Evolutionary conservation across 2,113 vertebrate species (phyloP), one percentile per base, ranked within the genome.

Genomic region (Clarias macrocephalus): DNA sequence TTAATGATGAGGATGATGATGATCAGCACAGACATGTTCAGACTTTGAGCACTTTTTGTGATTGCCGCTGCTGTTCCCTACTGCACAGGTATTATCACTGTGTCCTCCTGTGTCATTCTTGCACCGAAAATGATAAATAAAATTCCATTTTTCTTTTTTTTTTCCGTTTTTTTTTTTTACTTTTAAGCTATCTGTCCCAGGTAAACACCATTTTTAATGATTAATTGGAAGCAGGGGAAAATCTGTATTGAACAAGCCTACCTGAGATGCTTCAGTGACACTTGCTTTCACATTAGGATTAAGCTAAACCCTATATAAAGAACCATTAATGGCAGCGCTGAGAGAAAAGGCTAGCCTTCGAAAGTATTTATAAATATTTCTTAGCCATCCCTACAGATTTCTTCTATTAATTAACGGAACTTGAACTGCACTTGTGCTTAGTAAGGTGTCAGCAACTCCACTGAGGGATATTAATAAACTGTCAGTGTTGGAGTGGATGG

Each of bases 351-450:
- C 28, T 80, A 59, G 52, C 28, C 33, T 52, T 84, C 54, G 54
- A 60, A 70, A n/a, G 72, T 87, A 70, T 86, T 83, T 75, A 90
- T 86, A 89, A 88, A 85, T 92, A 76, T 89, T 90, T 88, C 82
- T 60, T 75, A 72, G 18, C 63, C 86, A 63, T 90, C 62, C 72
- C 72, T 52, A 82, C 85, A 88, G 90, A 68, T 91, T 88, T 79
- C 83, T 81, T 86, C 92, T 92, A 92, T 93, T 86, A 92, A 93
- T 94, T 90, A 93, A 73, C 76, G 3, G 59, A 87, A 88, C 76
- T 90, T 89, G 90, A 92, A 90, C 91, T 89, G 79, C 91, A 85
- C 89, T 88, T 88, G 81, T 85, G 91, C 90, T 88, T 89, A 87
- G 88, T 76, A 16, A 85, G 82, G 88, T 87, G 79, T 76, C 63